Evolutionary conservation across 2,888 invertebrate genomes (phyloP).

Genomic region (Sepioteuthis lessoniana): DNA sequence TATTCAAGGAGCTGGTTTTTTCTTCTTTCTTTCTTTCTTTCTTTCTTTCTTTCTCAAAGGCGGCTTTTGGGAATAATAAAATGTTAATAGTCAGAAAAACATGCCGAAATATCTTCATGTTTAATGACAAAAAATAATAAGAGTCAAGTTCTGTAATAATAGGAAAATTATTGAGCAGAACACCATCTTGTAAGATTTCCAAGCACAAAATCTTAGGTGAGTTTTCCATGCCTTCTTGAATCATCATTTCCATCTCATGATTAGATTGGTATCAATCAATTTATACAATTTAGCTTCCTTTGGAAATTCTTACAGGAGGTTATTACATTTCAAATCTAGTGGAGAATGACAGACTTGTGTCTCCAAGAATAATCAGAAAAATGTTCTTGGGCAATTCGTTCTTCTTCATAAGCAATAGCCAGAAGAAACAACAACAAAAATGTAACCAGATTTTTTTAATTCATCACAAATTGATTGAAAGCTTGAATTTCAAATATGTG

Average conservation of each 20-base stretch:
- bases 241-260: too few relatives aligned
- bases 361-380: background rate
- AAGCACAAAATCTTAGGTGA: background rate
- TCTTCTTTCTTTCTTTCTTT: background rate
- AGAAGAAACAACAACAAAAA: background rate
- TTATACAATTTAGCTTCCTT: too few relatives aligned
- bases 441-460: background rate
- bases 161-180: background rate
- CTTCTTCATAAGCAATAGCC: background rate
- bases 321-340: too few relatives aligned
- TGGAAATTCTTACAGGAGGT: too few relatives aligned
- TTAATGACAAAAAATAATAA: slow-evolving; percentile 2
- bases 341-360: too few relatives aligned
- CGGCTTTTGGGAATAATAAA: background rate
- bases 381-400: background rate
- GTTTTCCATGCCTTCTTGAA: background rate
- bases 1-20: background rate
- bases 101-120: background rate
- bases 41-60: background rate
- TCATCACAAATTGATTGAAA: background rate
- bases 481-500: too few relatives aligned
- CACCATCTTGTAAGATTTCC: background rate
- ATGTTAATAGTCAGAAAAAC: background rate
- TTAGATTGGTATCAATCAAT: too few relatives aligned
- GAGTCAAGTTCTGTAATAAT: background rate